Percentiles rank a stretch among this genome's conserved stretches.
Conservation (phyloP, 2,797 vertebrate genomes). For the Pelobates cultripes region DNA sequence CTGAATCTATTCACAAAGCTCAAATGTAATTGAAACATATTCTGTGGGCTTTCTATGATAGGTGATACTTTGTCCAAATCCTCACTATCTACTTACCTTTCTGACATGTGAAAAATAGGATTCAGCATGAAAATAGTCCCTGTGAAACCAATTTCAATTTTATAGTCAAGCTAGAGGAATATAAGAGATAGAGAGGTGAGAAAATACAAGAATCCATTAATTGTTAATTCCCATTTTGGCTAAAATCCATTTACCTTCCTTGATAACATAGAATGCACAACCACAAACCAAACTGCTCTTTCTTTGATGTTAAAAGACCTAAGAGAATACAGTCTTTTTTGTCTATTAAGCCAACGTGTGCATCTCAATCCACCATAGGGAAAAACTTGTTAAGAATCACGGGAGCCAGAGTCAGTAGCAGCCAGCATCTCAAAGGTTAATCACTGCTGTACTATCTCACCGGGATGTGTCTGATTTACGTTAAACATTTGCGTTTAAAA, state of each 20-base stretch:
- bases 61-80: constrained; percentile 47
- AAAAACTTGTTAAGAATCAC: no score
- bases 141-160: constrained; percentile 56
- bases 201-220: constrained; percentile 53
- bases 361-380: no score
- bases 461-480: no score
- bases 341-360: constrained; percentile 8
- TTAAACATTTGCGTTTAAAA: no score
- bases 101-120: constrained; percentile 56
- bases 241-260: constrained; percentile 50
- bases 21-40: constrained; percentile 54
- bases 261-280: constrained; percentile 39
- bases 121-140: constrained; percentile 55
- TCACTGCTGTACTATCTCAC: no score
- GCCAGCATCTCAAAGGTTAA: no score
- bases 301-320: constrained; percentile 13
- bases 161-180: constrained; percentile 45
- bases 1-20: constrained; percentile 35
- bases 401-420: no score
- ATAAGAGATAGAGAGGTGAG: constrained; percentile 47
- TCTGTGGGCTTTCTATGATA: constrained; percentile 42
- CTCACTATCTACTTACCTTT: constrained; percentile 54
- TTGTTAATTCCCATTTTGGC: constrained; percentile 55
- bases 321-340: constrained; percentile 12
- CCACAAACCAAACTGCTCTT: constrained; percentile 37